Percentiles rank a stretch among this genome's conserved stretches.
phyloP scores from a whole-genome alignment of 2,113 vertebrate genomes.

The Engraulis encrasicolus region DNA sequence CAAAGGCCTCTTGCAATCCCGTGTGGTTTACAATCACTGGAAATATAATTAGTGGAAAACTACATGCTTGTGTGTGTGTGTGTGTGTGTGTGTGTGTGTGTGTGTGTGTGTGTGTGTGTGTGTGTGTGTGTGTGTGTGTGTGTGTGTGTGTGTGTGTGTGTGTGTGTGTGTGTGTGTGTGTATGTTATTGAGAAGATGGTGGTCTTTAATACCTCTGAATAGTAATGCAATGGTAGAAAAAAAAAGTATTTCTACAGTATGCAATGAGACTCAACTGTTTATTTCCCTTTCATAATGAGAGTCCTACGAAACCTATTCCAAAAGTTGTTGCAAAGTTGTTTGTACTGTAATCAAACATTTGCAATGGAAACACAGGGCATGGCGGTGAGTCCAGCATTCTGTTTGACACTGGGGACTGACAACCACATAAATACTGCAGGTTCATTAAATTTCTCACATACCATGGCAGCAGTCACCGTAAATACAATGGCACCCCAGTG shows the following conservation, averaged over 20 bases:
- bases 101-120: neutral
- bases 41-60: conserved; percentile 33
- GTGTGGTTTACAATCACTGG: conserved; percentile 35
- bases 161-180: neutral
- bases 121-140: neutral
- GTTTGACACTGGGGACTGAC: too few species aligned
- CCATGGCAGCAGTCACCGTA: neutral
- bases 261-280: conserved; percentile 7
- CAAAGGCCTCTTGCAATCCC: conserved; percentile 4
- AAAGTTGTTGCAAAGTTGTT: conserved; percentile 32
- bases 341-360: conserved; percentile 8
- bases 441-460: conserved; percentile 35
- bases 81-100: neutral
- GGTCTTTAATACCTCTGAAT: neutral
- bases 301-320: conserved; percentile 30
- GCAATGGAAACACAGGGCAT: neutral
- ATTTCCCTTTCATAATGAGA: conserved; percentile 20
- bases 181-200: neutral
- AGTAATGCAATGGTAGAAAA: conserved; percentile 16
- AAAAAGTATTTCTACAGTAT: conserved; percentile 16
- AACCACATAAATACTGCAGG: neutral
- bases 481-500: neutral
- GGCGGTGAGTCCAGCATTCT: neutral
- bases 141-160: neutral
- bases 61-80: conserved; percentile 9